Base-by-base conservation (phyloP, 2,888 invertebrate genomes). In the Lysandra coridon region DNA sequence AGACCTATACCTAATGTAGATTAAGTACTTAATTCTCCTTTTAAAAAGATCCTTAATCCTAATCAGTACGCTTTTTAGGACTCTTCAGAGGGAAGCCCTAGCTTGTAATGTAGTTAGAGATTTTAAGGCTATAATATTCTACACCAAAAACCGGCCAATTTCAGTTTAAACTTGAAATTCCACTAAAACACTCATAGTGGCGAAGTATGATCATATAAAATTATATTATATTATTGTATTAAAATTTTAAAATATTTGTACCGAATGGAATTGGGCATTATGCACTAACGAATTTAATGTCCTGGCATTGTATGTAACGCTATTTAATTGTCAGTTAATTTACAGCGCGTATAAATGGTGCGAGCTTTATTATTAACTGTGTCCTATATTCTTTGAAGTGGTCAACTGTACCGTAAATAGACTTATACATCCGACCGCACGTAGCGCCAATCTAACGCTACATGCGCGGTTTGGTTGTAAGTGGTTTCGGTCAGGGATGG, bases 391-490 rank as follows among this genome's bases (percentile, higher is more conserved):
- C 81, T 87, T 81, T 86, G 86, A 86, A 85, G 86, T 85, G 84
- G 83, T 82, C 83, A 83, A 81, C 80, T 82, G 82, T 82, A 85
- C 84, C 85, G 85, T 86, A 83, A 84, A 85, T 79, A 69, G 79
- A 73, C 79, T 60, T 60, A 73, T 37, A 44, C 60, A 17, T 23
- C 30, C 17, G 60, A 74, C 75, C 79, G 44, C 53, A 79, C 76
- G 53, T 76, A 76, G 33, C 74, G 62, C 17, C 74, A 44, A 60
- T 74, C 62, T 44, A 12, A 74, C 60, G 57, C 40, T 23, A 40
- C 73, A 49, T 33, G 44, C 75, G n/a, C 23, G 73, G 40, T 78
- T 49, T 64, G 14, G 73, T 53, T 78, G n/a, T 78, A 53, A 75
- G 44, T 44, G 75, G n/a, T 44, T 75, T 49, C 30, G 44, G 53